Conservation (phyloP, 1,140 invertebrate species). For the Parasteatoda tepidariorum region DNA sequence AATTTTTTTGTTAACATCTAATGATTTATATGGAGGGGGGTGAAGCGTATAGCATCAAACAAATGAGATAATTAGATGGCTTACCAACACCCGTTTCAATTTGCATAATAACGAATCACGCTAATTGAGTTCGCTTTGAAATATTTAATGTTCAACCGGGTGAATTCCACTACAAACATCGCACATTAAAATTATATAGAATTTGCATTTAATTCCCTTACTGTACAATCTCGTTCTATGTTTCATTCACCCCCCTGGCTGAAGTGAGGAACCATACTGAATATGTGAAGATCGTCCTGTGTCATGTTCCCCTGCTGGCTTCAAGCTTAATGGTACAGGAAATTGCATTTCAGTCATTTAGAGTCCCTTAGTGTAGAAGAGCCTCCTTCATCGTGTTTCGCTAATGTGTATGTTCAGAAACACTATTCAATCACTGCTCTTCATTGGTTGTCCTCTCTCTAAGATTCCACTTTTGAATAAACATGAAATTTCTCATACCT, state of each 20-base stretch:
- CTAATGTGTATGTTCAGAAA: conserved; percentile 48
- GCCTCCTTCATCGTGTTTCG: conserved; percentile 27
- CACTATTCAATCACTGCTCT: conserved; percentile 45
- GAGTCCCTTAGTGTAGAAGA: conserved; percentile 36
- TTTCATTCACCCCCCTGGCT: neutral
- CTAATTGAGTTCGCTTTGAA: conserved; percentile 51
- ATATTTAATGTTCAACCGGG: conserved; percentile 40
- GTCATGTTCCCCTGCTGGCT: conserved; percentile 37
- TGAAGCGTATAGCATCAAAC: no score
- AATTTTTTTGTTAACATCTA: no score
- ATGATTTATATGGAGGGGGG: no score
- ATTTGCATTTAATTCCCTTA: conserved; percentile 49
- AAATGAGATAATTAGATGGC: conserved; percentile 38
- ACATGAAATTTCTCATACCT: neutral
- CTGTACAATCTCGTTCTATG: conserved; percentile 34
- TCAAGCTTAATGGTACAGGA: conserved; percentile 42
- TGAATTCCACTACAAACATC: neutral
- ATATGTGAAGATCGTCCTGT: conserved; percentile 29
- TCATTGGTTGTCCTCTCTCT: conserved; percentile 16
- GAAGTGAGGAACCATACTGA: conserved; percentile 5
- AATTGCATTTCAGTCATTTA: conserved; percentile 50
- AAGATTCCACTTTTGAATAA: neutral
- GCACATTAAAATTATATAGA: conserved; percentile 50
- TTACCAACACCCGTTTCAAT: conserved; percentile 30
- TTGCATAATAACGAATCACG: conserved; percentile 48